Percentiles rank a stretch among this genome's conserved stretches.
phyloP scores from a whole-genome alignment of 2,113 vertebrate genomes.

The Callithrix jacchus region DNA sequence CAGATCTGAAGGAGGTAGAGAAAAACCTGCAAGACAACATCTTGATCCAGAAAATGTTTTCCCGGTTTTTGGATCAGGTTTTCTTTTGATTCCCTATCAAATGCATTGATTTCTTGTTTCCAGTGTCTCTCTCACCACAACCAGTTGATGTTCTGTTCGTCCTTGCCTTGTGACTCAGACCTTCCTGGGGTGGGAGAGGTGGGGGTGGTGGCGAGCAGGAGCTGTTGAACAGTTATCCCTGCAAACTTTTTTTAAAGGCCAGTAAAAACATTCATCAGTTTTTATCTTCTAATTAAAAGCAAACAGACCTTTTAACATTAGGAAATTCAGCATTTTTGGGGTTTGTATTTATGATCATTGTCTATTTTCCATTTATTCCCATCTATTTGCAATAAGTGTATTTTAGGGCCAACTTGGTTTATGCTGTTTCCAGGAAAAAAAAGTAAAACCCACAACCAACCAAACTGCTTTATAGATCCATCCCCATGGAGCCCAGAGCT shows the following conservation, averaged over 20 bases:
- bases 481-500: constrained; percentile 61
- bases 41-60: background rate
- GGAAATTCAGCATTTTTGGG: constrained; percentile 30
- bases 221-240: background rate
- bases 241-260: background rate
- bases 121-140: background rate
- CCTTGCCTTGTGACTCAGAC: background rate
- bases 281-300: constrained; percentile 51
- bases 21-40: background rate
- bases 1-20: background rate
- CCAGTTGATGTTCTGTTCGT: rapidly evolving
- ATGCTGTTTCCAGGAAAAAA: background rate
- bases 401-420: constrained; percentile 57
- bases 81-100: background rate
- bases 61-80: background rate
- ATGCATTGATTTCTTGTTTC: background rate
- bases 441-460: background rate
- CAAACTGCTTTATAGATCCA: constrained; percentile 31
- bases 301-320: constrained; percentile 48
- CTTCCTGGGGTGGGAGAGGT: too few relatives aligned
- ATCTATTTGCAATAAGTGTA: constrained; percentile 30
- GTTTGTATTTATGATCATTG: constrained; percentile 61
- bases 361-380: constrained; percentile 60
- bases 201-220: rapidly evolving
- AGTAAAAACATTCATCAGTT: constrained; percentile 10